Base-by-base conservation (phyloP, 2,888 invertebrate genomes). In the Gari tellinella region DNA sequence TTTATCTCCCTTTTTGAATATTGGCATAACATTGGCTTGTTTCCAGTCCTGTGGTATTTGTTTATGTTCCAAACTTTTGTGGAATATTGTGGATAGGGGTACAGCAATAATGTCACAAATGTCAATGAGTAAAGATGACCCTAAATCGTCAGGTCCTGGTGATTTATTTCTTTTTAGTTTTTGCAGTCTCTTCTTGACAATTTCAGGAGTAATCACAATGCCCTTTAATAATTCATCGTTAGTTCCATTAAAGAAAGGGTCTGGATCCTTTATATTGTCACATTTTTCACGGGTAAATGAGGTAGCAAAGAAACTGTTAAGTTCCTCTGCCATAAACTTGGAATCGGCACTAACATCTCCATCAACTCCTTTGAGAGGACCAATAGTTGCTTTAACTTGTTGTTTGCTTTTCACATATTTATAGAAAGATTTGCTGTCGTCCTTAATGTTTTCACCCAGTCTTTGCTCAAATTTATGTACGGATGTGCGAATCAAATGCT, bases 371-470 rank as follows among this genome's bases (percentile, higher is more conserved):
- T 31, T 31, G 4, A 31, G 10, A 4, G 31, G 31, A 31, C 31
- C 31, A 31, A 31, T 31, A 21, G 38, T 38, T 1, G 43, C 57
- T 17, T 15, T 31, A 25, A 57, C 45, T 17, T 57, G 57, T 14
- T 45, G 57, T 26, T 57, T 57, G 12, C 46, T 46, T 17, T 26
- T 57, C 2, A 57, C 45, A 57, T 57, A 57, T 17, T 57, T 57
- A 45, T 57, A 57, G 45, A 57, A 57, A 12, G 57, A 57, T 46
- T 57, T 57, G n/a, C 45, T 43, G 57, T 57, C 57, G 4, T 37
- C 1, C 38, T 55, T 55, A 38, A 55, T 38, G 19, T 55, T 38
- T 5, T 55, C 40, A 19, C 17, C 55, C 21, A 57, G 31, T 45
- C 45, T 46, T 19, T 45, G 46, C 45, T 57, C 45, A 57, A 57